These are phyloP conservation scores for Erebia epiphron DNA, from an alignment of 2,888 invertebrate species.

Conservation along the genomic window DNA sequence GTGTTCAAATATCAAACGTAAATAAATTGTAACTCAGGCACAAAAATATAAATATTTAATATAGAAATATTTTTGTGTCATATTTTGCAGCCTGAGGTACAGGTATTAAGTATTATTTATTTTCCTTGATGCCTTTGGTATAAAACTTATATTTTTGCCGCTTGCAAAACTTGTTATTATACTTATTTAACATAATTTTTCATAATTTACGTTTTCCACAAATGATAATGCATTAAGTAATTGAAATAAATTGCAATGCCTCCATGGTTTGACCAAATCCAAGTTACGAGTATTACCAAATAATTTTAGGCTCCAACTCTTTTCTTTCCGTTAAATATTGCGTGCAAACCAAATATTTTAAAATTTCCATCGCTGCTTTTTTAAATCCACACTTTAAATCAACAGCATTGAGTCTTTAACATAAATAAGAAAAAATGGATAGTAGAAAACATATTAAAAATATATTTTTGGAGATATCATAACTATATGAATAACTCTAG, in stretches of 20 bases:
- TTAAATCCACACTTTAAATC: neutral
- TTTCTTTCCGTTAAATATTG: neutral
- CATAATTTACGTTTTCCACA: neutral
- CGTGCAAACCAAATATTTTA: neutral
- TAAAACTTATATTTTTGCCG: slow-evolving; percentile 8
- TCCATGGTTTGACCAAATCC: slow-evolving; percentile 5
- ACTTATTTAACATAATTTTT: too few relatives aligned
- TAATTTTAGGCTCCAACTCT: slow-evolving; percentile 6
- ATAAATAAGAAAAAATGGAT: slow-evolving; percentile 18
- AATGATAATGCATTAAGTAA: neutral
- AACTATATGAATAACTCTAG: slow-evolving; percentile 26
- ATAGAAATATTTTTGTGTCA: neutral
- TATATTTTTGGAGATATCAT: slow-evolving; percentile 22
- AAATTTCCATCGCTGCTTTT: neutral
- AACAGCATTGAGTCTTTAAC: slow-evolving; percentile 13
- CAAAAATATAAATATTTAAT: neutral
- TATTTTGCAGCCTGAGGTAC: neutral
- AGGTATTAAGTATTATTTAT: neutral
- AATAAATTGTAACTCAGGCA: slow-evolving; percentile 1
- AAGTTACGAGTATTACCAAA: too few relatives aligned
- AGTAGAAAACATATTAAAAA: slow-evolving; percentile 24
- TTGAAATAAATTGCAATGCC: neutral
- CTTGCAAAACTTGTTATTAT: neutral
- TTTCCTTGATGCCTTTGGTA: slow-evolving; percentile 17
- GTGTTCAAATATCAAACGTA: neutral